These are phyloP conservation scores for Andrena dorsata DNA, from an alignment of 2,888 invertebrate genomes.

Conservation along the genomic window DNA sequence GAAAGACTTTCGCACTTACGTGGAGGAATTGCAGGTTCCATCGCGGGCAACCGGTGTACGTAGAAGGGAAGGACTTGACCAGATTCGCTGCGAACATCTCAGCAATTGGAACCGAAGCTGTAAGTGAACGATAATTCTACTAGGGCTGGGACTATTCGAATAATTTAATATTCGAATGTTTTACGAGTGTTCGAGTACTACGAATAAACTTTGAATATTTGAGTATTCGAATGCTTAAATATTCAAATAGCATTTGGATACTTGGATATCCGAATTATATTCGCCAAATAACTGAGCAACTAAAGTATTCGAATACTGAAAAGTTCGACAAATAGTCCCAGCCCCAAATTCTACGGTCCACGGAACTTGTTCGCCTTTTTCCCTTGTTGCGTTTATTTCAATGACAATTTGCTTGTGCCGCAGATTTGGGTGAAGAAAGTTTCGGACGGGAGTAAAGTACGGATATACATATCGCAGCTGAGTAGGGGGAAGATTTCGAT, in stretches of 20 bases:
- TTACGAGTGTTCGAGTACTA: too few relatives aligned
- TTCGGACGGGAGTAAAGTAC: conserved; percentile 91
- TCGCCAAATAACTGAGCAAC: too few relatives aligned
- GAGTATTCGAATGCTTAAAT: too few relatives aligned
- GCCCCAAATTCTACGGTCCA: not conserved
- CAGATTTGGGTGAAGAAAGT: conserved; percentile 97
- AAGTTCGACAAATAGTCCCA: too few relatives aligned
- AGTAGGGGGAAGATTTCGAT: conserved; percentile 95
- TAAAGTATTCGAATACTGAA: too few relatives aligned
- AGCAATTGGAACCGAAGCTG: conserved; percentile 95
- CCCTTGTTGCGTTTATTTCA: conserved; percentile 27
- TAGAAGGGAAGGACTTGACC: conserved; percentile 94
- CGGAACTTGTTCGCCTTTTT: not conserved
- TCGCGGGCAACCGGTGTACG: conserved; percentile 96
- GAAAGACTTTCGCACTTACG: not conserved
- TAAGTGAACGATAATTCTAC: conserved; percentile 84
- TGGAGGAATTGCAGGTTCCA: conserved; percentile 88
- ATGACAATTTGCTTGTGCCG: conserved; percentile 78
- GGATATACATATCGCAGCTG: conserved; percentile 93
- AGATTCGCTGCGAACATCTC: conserved; percentile 96
- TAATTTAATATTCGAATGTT: too few relatives aligned
- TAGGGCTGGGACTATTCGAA: too few relatives aligned
- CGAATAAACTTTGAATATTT: too few relatives aligned
- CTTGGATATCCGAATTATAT: too few relatives aligned
- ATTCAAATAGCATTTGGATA: too few relatives aligned